These are phyloP conservation scores for Corbicula japonica DNA, from an alignment of 2,888 invertebrate species.

Conservation along the genomic window DNA sequence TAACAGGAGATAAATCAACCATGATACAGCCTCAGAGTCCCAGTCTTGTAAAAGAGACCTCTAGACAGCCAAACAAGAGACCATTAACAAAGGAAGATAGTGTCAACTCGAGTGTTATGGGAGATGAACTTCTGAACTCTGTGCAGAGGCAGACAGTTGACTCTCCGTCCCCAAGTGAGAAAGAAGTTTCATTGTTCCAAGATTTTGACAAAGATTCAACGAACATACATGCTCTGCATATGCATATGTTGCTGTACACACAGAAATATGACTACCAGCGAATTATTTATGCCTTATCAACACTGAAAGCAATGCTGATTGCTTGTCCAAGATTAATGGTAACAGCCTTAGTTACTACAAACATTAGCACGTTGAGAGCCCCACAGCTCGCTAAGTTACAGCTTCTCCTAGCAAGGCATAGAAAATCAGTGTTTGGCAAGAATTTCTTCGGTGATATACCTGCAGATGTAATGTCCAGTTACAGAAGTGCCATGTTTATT, in stretches of 20 bases:
- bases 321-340: conserved; percentile 92
- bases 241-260: conserved; percentile 93
- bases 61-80: conserved; percentile 18
- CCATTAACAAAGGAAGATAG: conserved; percentile 44
- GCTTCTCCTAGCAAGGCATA: conserved; percentile 91
- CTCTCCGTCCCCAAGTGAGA: conserved; percentile 79
- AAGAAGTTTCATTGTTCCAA: conserved; percentile 68
- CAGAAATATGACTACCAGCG: conserved; percentile 92
- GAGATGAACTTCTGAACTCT: conserved; percentile 77
- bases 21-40: neutral
- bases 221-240: conserved; percentile 92
- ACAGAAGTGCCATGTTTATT: conserved; percentile 93
- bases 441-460: conserved; percentile 87
- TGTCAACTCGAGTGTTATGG: conserved; percentile 67
- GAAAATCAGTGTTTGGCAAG: conserved; percentile 92
- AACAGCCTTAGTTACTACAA: conserved; percentile 92
- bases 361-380: conserved; percentile 88
- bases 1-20: conserved; percentile 32
- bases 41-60: conserved; percentile 9
- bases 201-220: conserved; percentile 76
- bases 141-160: conserved; percentile 77
- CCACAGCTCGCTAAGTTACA: conserved; percentile 87
- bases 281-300: conserved; percentile 91
- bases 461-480: conserved; percentile 90
- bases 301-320: conserved; percentile 91